These are phyloP conservation scores for Corythornis madagascariensis DNA, from an alignment of 2,113 vertebrate genomes.

Conservation along the genomic window DNA sequence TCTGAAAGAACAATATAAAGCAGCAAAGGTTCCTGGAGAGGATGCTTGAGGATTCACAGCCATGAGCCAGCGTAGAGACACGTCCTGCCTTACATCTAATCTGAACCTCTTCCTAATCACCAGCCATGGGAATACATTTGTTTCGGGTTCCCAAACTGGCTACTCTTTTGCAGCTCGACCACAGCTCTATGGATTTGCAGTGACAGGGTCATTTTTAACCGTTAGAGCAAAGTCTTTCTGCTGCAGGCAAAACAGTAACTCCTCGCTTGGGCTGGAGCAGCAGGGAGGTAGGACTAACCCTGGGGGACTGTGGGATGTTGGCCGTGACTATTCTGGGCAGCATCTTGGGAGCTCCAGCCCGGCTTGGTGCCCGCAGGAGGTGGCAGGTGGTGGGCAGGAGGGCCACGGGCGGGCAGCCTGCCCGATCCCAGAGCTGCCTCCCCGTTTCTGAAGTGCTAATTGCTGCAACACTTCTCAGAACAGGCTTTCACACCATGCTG, in stretches of 20 bases:
- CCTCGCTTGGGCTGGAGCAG: background rate
- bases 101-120: background rate
- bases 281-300: background rate
- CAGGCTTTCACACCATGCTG: background rate
- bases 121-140: background rate
- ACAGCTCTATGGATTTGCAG: background rate
- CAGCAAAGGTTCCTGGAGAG: background rate
- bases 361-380: background rate
- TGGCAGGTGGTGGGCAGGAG: background rate
- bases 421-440: background rate
- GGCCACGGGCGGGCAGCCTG: background rate
- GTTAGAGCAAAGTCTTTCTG: background rate
- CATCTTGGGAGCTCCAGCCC: background rate
- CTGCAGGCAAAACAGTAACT: background rate
- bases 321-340: background rate
- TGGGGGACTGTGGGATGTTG: background rate
- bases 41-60: background rate
- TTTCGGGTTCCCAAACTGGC: background rate
- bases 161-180: background rate
- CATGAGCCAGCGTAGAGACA: background rate
- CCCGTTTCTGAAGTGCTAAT: background rate
- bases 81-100: background rate
- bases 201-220: background rate
- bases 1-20: background rate
- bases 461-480: background rate